Conservation (phyloP, 2,888 invertebrate species). For the Drosophila yooni region DNA sequence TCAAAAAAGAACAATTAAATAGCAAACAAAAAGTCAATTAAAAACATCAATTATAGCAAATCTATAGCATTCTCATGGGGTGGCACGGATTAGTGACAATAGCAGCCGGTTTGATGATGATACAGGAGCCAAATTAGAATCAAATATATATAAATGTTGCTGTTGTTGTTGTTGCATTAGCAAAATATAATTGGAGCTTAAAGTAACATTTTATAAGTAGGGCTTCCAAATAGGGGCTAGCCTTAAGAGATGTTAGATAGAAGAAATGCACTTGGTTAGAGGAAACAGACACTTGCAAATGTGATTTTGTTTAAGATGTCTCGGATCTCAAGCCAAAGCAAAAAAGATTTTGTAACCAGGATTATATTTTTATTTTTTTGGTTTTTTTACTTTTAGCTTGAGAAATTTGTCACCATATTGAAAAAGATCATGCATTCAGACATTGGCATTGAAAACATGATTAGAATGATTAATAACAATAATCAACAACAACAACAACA, state of each 20-base stretch:
- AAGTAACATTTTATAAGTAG: neutral
- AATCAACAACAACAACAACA: constrained; percentile 26
- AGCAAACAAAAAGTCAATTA: constrained; percentile 72
- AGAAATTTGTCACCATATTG: neutral
- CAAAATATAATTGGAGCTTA: neutral
- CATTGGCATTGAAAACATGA: neutral
- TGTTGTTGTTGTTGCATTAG: neutral
- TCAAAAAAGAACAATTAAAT: constrained; percentile 62
- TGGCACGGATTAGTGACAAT: constrained; percentile 59
- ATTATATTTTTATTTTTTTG: neutral
- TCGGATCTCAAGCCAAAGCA: neutral
- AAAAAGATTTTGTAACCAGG: too few species aligned
- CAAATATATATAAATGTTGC: neutral
- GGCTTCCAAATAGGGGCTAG: neutral
- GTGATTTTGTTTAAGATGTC: neutral
- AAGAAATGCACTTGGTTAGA: neutral
- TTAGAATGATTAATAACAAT: neutral
- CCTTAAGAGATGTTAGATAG: neutral
- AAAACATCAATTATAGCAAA: constrained; percentile 21
- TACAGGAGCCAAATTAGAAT: neutral
- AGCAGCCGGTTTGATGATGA: constrained; percentile 7
- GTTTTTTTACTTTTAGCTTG: neutral
- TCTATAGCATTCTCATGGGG: neutral
- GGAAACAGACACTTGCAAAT: neutral
- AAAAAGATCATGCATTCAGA: neutral